Evolutionary conservation across 2,888 invertebrate species (phyloP), one percentile per base, ranked within the genome.

Genomic region (Plagiodera versicolora): DNA sequence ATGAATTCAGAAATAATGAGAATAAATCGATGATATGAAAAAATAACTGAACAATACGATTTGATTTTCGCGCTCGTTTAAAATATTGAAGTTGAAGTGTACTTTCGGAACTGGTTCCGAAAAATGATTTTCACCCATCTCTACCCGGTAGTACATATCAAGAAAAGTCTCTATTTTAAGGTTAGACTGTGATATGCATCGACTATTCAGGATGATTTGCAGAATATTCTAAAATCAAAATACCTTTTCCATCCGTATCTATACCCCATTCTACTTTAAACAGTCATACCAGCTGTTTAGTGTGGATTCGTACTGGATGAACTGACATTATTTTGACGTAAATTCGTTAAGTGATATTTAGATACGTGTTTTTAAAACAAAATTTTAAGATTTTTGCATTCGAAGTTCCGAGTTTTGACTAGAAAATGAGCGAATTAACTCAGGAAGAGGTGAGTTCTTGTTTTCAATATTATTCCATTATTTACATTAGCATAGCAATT

Each of bases 381-480:
- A 68, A 67, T 64, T 39, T 50, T 52, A 58, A 50, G 56, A 61
- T 54, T 57, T 59, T 59, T 56, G 55, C n/a, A 14, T 35, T 53
- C 14, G 10, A 6, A 24, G 20, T 53, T 44, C 10, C 17, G 18
- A 53, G 46, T 58, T 67, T 78, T 73, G 64, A 32, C 11, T 2
- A 32, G 39, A 39, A 39, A 10, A 92, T 92, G 91, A 91, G 91
- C 83, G 93, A 94, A 85, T 83, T 94, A 73, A 91, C 89, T 78
- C 92, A 91, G 80, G 94, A 94, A 82, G 94, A 94, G 89, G 94
- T 91, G 83, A 87, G 88, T 83, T 61, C 78, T 79, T 79, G 79
- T 50, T 48, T 32, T 24, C 30, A 45, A 53, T 49, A 2, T 16
- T 6, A 24, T 18, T 44, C 16, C 17, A 30, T 30, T 45, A 19